A percentile compares a stretch with the other conserved stretches of the same genome.
These are phyloP conservation scores for Asteroscopus sphinx DNA, from an alignment of 2,888 invertebrate genomes.

Conservation along the genomic window DNA sequence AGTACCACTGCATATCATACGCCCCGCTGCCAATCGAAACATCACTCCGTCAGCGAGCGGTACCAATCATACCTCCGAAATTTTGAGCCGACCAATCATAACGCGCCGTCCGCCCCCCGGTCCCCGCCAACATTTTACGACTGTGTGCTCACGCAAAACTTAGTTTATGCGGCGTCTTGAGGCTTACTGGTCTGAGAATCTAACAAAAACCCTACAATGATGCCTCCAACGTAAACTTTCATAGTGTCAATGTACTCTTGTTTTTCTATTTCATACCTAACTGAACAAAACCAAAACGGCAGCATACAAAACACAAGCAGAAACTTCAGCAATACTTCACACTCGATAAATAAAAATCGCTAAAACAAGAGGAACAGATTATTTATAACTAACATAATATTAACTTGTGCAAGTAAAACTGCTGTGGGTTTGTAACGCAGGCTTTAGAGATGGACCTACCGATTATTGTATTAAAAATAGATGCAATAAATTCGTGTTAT, in stretches of 20 bases:
- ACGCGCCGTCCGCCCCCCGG: too few relatives aligned
- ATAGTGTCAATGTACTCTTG: slow-evolving; percentile 34
- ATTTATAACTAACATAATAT: slow-evolving; percentile 47
- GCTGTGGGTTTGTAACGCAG: slow-evolving; percentile 36
- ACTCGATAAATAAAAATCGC: slow-evolving; percentile 54
- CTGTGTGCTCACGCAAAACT: too few relatives aligned
- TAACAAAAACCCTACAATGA: slow-evolving; percentile 43
- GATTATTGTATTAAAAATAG: slow-evolving; percentile 45
- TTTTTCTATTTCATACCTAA: slow-evolving; percentile 21
- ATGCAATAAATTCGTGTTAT: slow-evolving; percentile 60
- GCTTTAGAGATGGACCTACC: slow-evolving; percentile 27
- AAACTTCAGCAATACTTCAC: slow-evolving; percentile 37
- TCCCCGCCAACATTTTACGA: too few relatives aligned
- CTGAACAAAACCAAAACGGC: slow-evolving; percentile 35
- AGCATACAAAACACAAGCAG: slow-evolving; percentile 42
- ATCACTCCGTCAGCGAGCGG: too few relatives aligned
- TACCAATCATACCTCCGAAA: too few relatives aligned
- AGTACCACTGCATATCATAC: too few relatives aligned
- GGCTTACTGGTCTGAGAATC: too few relatives aligned
- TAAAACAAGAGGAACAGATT: slow-evolving; percentile 55
- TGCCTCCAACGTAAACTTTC: slow-evolving; percentile 44
- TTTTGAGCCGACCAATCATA: too few relatives aligned
- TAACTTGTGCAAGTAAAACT: slow-evolving; percentile 57
- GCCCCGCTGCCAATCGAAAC: too few relatives aligned
- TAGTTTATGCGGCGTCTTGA: too few relatives aligned